Percentiles rank a stretch among this genome's conserved stretches.
phyloP scores from a whole-genome alignment of 2,888 invertebrate species.

The Heliconius ethilla region DNA sequence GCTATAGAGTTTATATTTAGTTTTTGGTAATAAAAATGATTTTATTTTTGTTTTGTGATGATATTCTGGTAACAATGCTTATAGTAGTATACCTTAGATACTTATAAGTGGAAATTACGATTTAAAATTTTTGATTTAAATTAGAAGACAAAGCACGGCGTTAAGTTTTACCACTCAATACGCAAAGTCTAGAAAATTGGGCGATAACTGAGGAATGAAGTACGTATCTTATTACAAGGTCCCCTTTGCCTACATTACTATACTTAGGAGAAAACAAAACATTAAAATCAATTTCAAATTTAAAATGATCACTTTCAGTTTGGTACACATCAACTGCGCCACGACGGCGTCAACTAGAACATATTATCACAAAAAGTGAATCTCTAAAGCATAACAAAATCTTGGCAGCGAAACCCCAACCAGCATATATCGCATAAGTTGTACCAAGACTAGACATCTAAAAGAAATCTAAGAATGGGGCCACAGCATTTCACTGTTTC shows the following conservation, averaged over 20 bases:
- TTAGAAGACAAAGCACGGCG: too few relatives aligned
- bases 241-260: too few relatives aligned
- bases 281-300: too few relatives aligned
- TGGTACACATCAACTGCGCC: not conserved
- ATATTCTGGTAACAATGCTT: too few relatives aligned
- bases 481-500: conserved; percentile 66
- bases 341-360: not conserved
- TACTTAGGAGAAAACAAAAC: too few relatives aligned
- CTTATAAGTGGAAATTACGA: too few relatives aligned
- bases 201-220: too few relatives aligned
- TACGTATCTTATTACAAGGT: too few relatives aligned
- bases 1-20: not conserved
- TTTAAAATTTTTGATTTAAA: too few relatives aligned
- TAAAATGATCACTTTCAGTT: not conserved
- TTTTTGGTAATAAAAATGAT: not conserved
- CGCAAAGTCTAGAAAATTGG: too few relatives aligned
- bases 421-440: conserved; percentile 43
- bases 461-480: conserved; percentile 55
- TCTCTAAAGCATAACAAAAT: not conserved
- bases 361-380: conserved; percentile 8
- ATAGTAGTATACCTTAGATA: too few relatives aligned
- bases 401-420: conserved; percentile 23
- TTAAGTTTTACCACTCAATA: too few relatives aligned
- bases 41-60: not conserved
- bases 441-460: conserved; percentile 46